Base-by-base conservation (phyloP, 2,797 vertebrate species). In the Syngnathus rostellatus region DNA sequence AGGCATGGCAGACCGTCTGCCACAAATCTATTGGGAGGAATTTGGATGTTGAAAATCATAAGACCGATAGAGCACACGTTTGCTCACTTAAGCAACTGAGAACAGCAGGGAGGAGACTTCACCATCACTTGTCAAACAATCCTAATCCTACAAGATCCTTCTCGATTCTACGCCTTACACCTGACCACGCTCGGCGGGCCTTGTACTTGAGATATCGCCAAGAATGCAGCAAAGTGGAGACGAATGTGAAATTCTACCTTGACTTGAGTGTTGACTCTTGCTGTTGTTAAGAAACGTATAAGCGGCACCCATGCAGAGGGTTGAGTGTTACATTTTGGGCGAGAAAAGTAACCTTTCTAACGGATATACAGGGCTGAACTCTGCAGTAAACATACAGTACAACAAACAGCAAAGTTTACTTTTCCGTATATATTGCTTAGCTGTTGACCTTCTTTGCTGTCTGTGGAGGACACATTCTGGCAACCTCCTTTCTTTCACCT, bases 401-500 rank as follows among this genome's bases (percentile, higher is more conserved):
- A 31, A 31, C 0, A 31, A 9, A 41, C 40, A 41, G 7, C 40
- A 41, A 41, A 7, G 6, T 41, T 41, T 41, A 7, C 9, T 41
- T 41, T 41, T 41, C 40, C 8, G 40, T 66, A 62, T 31, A 31
- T 31, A 31, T 31, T 38, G 64, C 37, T 12, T 70, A 63, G 61
- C 23, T 64, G 48, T 2, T 68, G 74, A 69, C 65, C 75, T 39
- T 46, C n/a, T 39, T 50, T 61, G 63, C 66, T 72, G 51, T 62
- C 68, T 2, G 8, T 4, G 3, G 31, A 31, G 31, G 31, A 31
- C 31, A 31, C 31, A 31, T 72, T 67, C 78, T 73, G 23, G 21
- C 61, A 77, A 70, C 7, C 64, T 2, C 8, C 41, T 9, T 57
- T 54, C n/a, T 64, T 51, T 74, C 74, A 76, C 74, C 76, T 71